These are phyloP conservation scores for Symphodus melops DNA, from an alignment of 2,113 vertebrate species.

Conservation along the genomic window DNA sequence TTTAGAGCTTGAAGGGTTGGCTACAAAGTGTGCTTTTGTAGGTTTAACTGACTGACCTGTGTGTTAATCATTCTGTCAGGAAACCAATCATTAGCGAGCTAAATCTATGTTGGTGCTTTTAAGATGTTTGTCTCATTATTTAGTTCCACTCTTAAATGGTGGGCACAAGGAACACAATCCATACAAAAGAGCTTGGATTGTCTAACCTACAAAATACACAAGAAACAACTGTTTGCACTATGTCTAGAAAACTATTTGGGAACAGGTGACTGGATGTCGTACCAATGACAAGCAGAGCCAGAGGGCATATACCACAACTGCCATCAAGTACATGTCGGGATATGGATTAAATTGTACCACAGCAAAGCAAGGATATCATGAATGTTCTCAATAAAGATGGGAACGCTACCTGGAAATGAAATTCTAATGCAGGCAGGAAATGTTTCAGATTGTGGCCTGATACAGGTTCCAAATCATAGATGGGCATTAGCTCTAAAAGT, in stretches of 20 bases:
- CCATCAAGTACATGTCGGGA: not conserved
- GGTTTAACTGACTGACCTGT: constrained; percentile 46
- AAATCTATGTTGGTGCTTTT: constrained; percentile 47
- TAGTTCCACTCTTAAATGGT: constrained; percentile 18
- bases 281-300: constrained; percentile 4
- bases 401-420: constrained; percentile 1
- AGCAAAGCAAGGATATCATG: not conserved
- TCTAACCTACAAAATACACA: constrained; percentile 19
- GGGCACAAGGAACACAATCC: constrained; percentile 8
- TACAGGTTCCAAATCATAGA: not conserved
- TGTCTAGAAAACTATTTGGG: not conserved
- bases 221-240: constrained; percentile 5
- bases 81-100: constrained; percentile 48
- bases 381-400: constrained; percentile 9
- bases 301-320: not conserved
- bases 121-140: constrained; percentile 40
- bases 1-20: constrained; percentile 39
- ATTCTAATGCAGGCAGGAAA: not conserved
- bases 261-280: constrained; percentile 8
- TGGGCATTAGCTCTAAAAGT: not conserved
- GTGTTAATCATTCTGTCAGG: constrained; percentile 58
- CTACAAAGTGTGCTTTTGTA: constrained; percentile 48
- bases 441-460: constrained; percentile 8
- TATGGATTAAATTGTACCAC: constrained; percentile 16
- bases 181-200: constrained; percentile 27